A percentile compares a stretch with the other conserved stretches of the same genome.
These are phyloP conservation scores for Micropterix aruncella DNA, from an alignment of 2,888 invertebrate genomes.

Conservation along the genomic window DNA sequence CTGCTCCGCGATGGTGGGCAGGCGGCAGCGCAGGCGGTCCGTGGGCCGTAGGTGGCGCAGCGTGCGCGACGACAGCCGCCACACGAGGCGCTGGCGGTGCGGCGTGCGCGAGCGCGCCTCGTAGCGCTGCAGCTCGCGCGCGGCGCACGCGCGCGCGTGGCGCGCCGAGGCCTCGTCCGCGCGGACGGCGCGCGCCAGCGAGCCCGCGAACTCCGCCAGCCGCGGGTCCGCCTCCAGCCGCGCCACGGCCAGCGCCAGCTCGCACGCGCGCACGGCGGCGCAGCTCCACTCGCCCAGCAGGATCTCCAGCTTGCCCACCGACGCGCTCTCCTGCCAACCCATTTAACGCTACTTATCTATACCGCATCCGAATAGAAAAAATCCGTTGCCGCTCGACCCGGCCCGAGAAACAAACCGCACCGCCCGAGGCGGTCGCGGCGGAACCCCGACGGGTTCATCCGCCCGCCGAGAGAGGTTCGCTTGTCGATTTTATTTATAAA, in stretches of 20 bases:
- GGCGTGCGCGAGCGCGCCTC: slow-evolving; percentile 50
- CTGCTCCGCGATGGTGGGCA: slow-evolving; percentile 65
- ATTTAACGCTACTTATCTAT: no score
- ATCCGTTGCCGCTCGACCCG: no score
- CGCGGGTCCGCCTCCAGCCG: slow-evolving; percentile 39
- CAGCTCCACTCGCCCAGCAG: slow-evolving; percentile 62
- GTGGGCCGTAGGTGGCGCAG: slow-evolving; percentile 48
- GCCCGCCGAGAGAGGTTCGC: slow-evolving; percentile 3
- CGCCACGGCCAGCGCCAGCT: slow-evolving; percentile 64
- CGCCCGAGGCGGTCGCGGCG: slow-evolving; percentile 8
- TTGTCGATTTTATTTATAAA: no score
- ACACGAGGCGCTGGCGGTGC: slow-evolving; percentile 49
- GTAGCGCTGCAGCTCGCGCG: slow-evolving; percentile 52
- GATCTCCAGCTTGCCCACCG: slow-evolving; percentile 58
- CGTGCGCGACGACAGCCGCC: slow-evolving; percentile 63
- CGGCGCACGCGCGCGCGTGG: slow-evolving; percentile 44
- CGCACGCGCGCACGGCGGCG: slow-evolving; percentile 57
- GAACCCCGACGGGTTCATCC: slow-evolving; percentile 7
- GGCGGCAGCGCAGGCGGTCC: slow-evolving; percentile 53
- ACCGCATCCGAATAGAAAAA: no score
- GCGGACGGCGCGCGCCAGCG: slow-evolving; percentile 57
- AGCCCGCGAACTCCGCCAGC: slow-evolving; percentile 55
- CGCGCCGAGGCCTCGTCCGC: slow-evolving; percentile 53
- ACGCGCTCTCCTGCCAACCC: slow-evolving; percentile 39
- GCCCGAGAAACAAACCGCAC: no score